Conservation (phyloP, 2,797 vertebrate genomes). For the Brotula barbata region DNA sequence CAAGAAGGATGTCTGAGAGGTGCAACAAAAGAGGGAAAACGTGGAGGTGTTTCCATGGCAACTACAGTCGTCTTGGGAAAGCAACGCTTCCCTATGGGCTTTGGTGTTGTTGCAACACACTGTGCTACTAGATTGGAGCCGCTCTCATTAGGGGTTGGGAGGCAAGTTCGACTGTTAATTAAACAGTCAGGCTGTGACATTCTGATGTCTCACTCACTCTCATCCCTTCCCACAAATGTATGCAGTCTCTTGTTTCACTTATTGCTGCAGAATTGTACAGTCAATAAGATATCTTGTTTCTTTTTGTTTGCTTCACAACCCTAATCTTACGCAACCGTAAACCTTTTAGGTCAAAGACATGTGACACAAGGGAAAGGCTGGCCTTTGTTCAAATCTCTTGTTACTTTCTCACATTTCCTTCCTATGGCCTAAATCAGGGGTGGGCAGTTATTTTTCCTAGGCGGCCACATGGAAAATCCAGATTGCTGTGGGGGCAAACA, state of each 20-base stretch:
- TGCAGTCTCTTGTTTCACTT: conserved; percentile 26
- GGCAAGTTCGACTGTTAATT: conserved; percentile 71
- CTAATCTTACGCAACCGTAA: too few species aligned
- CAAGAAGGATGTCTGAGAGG: conserved; percentile 35
- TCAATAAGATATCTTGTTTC: conserved; percentile 47
- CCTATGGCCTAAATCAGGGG: conserved; percentile 39
- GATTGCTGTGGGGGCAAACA: too few species aligned
- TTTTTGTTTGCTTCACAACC: conserved; percentile 38
- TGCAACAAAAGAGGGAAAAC: conserved; percentile 48
- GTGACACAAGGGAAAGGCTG: conserved; percentile 19
- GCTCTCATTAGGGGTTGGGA: conserved; percentile 62
- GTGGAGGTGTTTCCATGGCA: conserved; percentile 69
- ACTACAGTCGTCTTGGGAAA: conserved; percentile 62
- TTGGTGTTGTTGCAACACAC: conserved; percentile 45
- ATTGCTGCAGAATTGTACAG: conserved; percentile 11
- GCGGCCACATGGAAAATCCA: too few species aligned
- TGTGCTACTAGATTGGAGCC: conserved; percentile 45
- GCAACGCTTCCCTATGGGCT: conserved; percentile 55
- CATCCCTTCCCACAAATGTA: conserved; percentile 25
- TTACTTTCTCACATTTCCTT: conserved; percentile 16
- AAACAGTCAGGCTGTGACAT: conserved; percentile 54
- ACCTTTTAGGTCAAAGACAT: conserved; percentile 18
- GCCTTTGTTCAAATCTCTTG: conserved; percentile 48
- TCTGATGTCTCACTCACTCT: conserved; percentile 14
- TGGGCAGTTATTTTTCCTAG: too few species aligned